These are phyloP conservation scores for Yponomeuta cagnagella DNA, from an alignment of 2,888 invertebrate genomes.

Conservation along the genomic window DNA sequence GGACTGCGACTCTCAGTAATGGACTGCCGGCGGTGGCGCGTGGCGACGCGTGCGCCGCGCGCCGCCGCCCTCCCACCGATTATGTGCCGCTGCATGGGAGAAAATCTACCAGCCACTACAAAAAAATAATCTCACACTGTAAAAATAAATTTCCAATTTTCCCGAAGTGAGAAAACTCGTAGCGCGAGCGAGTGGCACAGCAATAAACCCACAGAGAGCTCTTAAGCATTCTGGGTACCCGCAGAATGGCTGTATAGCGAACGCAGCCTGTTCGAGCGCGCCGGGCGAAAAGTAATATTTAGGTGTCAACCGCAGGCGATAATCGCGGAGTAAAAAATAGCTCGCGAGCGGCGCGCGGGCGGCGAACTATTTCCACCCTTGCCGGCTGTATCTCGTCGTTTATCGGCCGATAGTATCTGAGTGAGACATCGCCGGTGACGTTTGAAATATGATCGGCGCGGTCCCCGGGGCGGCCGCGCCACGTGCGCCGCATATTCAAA, in stretches of 20 bases:
- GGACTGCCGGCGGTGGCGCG: slow-evolving; percentile 49
- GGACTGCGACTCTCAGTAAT: slow-evolving; percentile 30
- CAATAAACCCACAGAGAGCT: slow-evolving; percentile 62
- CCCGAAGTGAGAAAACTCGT: slow-evolving; percentile 3
- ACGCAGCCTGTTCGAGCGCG: slow-evolving; percentile 32
- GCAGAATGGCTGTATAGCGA: slow-evolving; percentile 54
- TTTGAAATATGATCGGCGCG: slow-evolving; percentile 74
- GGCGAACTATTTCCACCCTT: slow-evolving; percentile 18
- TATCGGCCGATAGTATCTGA: slow-evolving; percentile 74
- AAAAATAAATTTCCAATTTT: slow-evolving; percentile 10
- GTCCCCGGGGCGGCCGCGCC: slow-evolving; percentile 65
- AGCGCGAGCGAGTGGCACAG: slow-evolving; percentile 31
- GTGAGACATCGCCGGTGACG: slow-evolving; percentile 75
- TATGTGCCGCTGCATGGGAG: slow-evolving; percentile 37
- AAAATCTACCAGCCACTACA: slow-evolving; percentile 7
- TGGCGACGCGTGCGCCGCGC: slow-evolving; percentile 32
- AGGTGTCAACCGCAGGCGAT: slow-evolving; percentile 74
- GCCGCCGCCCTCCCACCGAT: slow-evolving; percentile 64
- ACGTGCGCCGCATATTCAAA: slow-evolving; percentile 75
- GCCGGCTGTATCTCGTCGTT: slow-evolving; percentile 62
- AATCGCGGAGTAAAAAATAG: slow-evolving; percentile 72
- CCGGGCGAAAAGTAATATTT: slow-evolving; percentile 57
- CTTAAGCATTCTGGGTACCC: slow-evolving; percentile 35
- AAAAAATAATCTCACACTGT: neutral
- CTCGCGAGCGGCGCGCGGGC: slow-evolving; percentile 27